phyloP scores from a whole-genome alignment of 1,140 invertebrate genomes.

The Drosophila orena region DNA sequence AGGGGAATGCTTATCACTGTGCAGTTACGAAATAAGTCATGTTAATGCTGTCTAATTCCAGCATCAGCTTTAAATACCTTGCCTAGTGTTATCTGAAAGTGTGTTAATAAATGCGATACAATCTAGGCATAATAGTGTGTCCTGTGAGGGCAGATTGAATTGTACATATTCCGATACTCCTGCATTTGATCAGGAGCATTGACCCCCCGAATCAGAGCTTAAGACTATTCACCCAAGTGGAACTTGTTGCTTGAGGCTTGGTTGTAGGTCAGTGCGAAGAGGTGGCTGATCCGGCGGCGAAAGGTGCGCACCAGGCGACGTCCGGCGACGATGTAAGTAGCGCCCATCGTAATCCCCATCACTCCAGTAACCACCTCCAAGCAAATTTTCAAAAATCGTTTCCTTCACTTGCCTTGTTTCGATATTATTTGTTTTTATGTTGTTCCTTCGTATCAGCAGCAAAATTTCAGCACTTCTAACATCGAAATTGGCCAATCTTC shows the following conservation, averaged over 20 bases:
- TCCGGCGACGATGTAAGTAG: slow-evolving; percentile 79
- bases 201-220: slow-evolving; percentile 22
- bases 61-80: not conserved
- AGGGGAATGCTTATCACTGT: not conserved
- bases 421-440: slow-evolving; percentile 25
- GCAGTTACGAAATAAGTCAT: not conserved
- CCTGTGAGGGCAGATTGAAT: slow-evolving; percentile 11
- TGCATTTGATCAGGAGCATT: slow-evolving; percentile 33
- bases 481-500: slow-evolving; percentile 34
- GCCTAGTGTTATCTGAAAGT: not conserved
- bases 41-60: slow-evolving; percentile 6
- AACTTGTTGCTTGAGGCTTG: slow-evolving; percentile 71
- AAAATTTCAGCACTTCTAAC: slow-evolving; percentile 52
- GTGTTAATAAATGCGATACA: not conserved
- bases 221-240: slow-evolving; percentile 42
- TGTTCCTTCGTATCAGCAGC: slow-evolving; percentile 16
- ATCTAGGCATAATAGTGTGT: slow-evolving; percentile 4
- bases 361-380: slow-evolving; percentile 50
- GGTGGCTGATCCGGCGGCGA: slow-evolving; percentile 73
- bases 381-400: slow-evolving; percentile 28
- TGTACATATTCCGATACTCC: slow-evolving; percentile 18
- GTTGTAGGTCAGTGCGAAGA: slow-evolving; percentile 71
- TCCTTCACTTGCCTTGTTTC: slow-evolving; percentile 28
- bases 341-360: slow-evolving; percentile 56
- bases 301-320: slow-evolving; percentile 73